Percentiles rank a stretch among this genome's conserved stretches.
Evolutionary conservation across 2,888 invertebrate species (phyloP).

Genomic region (Chrysodeixis includens): DNA sequence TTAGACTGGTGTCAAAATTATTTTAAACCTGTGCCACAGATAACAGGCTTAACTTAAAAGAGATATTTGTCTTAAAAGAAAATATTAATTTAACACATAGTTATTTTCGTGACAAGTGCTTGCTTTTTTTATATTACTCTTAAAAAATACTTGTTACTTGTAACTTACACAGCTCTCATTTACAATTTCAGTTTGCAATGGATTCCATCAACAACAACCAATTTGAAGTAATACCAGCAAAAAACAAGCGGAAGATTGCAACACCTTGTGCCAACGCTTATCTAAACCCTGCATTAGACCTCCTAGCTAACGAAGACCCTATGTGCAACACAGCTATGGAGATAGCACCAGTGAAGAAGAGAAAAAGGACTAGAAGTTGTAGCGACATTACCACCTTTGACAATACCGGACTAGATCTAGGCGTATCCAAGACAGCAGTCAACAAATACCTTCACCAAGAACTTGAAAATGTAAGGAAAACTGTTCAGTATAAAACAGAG

Average conservation of each 20-base stretch:
- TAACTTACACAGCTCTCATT: background rate
- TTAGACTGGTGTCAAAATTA: too few species aligned
- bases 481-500: slow-evolving; percentile 58
- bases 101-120: too few species aligned
- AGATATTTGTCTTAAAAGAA: too few species aligned
- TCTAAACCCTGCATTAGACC: slow-evolving; percentile 83
- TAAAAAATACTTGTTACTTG: too few species aligned
- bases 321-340: slow-evolving; percentile 88
- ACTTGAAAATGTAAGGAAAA: slow-evolving; percentile 81
- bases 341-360: slow-evolving; percentile 80
- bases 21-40: too few species aligned
- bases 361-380: slow-evolving; percentile 79
- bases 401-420: slow-evolving; percentile 82
- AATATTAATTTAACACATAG: too few species aligned
- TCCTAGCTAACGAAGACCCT: slow-evolving; percentile 83
- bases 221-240: slow-evolving; percentile 81
- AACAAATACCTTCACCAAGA: slow-evolving; percentile 81
- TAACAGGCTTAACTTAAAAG: too few species aligned
- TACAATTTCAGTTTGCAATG: slow-evolving; percentile 68
- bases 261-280: slow-evolving; percentile 79
- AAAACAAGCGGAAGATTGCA: slow-evolving; percentile 80
- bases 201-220: slow-evolving; percentile 82
- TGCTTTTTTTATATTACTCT: too few species aligned
- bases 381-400: slow-evolving; percentile 79
- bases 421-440: slow-evolving; percentile 74